These are phyloP conservation scores for Idaea biselata DNA, from an alignment of 2,888 invertebrate species.

Conservation along the genomic window DNA sequence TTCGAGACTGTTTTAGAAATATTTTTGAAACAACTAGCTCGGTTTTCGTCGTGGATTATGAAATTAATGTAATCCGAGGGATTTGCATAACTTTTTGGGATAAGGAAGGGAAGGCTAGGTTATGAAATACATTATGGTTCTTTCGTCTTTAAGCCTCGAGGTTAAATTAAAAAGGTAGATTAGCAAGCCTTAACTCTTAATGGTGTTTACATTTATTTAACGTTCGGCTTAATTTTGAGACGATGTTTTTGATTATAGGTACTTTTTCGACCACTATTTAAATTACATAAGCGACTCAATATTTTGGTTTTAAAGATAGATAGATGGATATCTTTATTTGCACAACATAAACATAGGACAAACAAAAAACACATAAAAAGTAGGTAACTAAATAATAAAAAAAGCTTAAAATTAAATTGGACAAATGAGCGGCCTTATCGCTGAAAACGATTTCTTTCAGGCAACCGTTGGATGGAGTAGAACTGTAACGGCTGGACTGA, in stretches of 20 bases:
- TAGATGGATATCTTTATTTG: too few species aligned
- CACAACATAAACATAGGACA: too few species aligned
- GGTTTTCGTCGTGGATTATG: not conserved
- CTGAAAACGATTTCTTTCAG: too few species aligned
- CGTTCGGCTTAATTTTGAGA: not conserved
- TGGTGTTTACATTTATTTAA: slow-evolving; percentile 1
- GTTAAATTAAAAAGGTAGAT: slow-evolving; percentile 1
- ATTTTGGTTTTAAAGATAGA: too few species aligned
- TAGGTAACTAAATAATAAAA: too few species aligned
- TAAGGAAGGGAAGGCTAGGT: not conserved
- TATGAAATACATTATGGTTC: not conserved
- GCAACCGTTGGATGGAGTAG: too few species aligned
- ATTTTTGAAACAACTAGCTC: not conserved
- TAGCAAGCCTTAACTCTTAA: not conserved
- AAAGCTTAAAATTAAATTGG: too few species aligned
- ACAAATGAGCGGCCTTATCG: too few species aligned
- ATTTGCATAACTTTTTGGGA: slow-evolving; percentile 1
- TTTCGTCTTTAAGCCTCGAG: slow-evolving; percentile 1
- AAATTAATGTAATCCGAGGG: slow-evolving; percentile 1
- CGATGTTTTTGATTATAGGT: not conserved
- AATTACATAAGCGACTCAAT: not conserved
- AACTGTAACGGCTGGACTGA: too few species aligned
- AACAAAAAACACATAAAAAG: too few species aligned
- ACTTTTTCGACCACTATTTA: not conserved
- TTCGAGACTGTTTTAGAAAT: not conserved